Evolutionary conservation across 2,797 vertebrate species (phyloP), one percentile per base, ranked within the genome.

Genomic region (Setipinna tenuifilis): DNA sequence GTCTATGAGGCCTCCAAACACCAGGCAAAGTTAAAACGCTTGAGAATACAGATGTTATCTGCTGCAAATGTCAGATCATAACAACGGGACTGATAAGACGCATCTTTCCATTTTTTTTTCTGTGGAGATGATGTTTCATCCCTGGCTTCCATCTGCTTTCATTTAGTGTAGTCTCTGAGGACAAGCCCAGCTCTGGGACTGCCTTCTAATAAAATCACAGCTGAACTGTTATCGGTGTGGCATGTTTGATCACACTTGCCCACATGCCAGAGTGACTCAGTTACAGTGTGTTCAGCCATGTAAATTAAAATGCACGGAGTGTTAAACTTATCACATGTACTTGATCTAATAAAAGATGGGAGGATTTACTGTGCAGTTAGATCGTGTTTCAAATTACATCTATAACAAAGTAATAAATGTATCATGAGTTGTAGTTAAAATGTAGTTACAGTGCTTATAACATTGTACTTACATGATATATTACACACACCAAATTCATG

Each of bases 1-100:
- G 62, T 81, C 88, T 80, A 84, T 58, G 71, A 84, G 83, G 68
- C 83, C 71, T 88, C 84, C 83, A 88, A 83, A 86, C 86, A 44
- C 71, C 71, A 78, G 71, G 0, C 71, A 86, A 85, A 68, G 85
- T 85, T 58, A 46, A 83, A 68, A 71, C 48, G 82, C 19, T 82
- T 61, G 50, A 78, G 21, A 78, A 44, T 41, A 78, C 71, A 78
- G 71, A 78, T 44, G 71, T 78, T 41, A 78, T 19, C 35, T 35
- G 71, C 19, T 41, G 71, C 31, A 78, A 78, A 78, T 21, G 71
- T 44, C 71, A 78, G 71, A 78, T 78, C 17, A 44, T 78, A 78
- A 78, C 71, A 12, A 44, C 17, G 35, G 16, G 16, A 78, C 17
- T 41, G 35, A 75, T 35, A 75, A 78, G 71, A n/a, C 54, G 31